Evolutionary conservation across 2,113 vertebrate genomes (phyloP).

Genomic region (Myotis brandtii): DNA sequence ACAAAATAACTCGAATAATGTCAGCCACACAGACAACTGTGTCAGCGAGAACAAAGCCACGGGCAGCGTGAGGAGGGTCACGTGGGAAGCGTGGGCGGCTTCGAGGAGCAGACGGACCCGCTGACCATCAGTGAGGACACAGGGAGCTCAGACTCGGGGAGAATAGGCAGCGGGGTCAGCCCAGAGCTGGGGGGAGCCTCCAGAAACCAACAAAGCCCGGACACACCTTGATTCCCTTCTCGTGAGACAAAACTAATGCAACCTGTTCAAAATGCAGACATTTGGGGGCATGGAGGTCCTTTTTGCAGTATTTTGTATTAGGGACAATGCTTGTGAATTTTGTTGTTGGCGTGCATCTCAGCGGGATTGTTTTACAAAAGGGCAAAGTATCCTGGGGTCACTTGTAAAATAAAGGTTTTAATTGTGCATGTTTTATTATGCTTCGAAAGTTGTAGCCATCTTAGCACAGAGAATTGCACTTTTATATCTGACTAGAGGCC

Average conservation of each 20-base stretch:
- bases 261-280: neutral
- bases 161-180: fast-evolving
- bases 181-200: fast-evolving
- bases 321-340: fast-evolving
- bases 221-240: fast-evolving
- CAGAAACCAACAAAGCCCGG: fast-evolving
- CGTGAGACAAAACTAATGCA: too few species aligned
- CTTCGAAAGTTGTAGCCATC: neutral
- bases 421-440: neutral
- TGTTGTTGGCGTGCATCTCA: fast-evolving
- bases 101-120: fast-evolving
- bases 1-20: neutral
- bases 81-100: fast-evolving
- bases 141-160: fast-evolving
- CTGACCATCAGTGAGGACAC: fast-evolving
- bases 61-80: fast-evolving
- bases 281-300: too few species aligned
- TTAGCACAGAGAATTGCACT: neutral
- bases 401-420: neutral
- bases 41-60: fast-evolving
- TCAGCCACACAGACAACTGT: neutral
- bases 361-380: fast-evolving
- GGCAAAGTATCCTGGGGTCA: neutral
- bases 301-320: neutral
- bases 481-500: neutral